Base-by-base conservation (phyloP, 2,113 vertebrate genomes). In the Bubalus kerabau region DNA sequence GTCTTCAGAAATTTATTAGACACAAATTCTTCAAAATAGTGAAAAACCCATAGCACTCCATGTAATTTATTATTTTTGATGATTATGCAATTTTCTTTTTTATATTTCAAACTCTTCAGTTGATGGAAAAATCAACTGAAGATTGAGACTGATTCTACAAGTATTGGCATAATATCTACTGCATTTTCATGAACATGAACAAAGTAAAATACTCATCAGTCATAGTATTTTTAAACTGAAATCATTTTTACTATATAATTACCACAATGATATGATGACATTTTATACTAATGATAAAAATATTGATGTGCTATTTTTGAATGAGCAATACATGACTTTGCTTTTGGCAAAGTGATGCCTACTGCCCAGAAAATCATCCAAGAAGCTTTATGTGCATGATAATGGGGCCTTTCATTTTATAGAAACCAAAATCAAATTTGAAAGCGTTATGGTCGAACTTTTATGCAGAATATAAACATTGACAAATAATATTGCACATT, bases 31-130 rank as follows among this genome's bases (percentile, higher is more conserved):
- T 64, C 48, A 96, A 86, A 86, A 57, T 43, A 2, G 48, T 88
- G 13, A 60, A 95, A 88, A 89, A 32, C 0, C 6, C 3, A 48
- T 43, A 82, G 78, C 17, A 90, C 19, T 14, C 43, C 57, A 5
- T 78, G 92, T 76, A 87, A 40, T n/a, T 95, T 81, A 62, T 94
- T 81, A n/a, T 95, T 28, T 97, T 4, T 16, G 56, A 52, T 87
- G 23, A 90, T 89, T 83, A 40, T 52, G 7, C 24, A 90, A 30
- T 52, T 67, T 54, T 52, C 30, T 52, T 80, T 64, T 90, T 23
- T 24, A 74, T 14, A 59, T 32, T 57, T 43, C 1, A 3, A 78
- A 78, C 76, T 83, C 12, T 54, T 81, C 48, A 52, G 30, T 21
- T 11, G 16, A 85, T 88, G 26, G 90, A 59, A 96, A 97, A 94